Conservation (phyloP, 2,797 vertebrate species). For the Phataginus tricuspis region DNA sequence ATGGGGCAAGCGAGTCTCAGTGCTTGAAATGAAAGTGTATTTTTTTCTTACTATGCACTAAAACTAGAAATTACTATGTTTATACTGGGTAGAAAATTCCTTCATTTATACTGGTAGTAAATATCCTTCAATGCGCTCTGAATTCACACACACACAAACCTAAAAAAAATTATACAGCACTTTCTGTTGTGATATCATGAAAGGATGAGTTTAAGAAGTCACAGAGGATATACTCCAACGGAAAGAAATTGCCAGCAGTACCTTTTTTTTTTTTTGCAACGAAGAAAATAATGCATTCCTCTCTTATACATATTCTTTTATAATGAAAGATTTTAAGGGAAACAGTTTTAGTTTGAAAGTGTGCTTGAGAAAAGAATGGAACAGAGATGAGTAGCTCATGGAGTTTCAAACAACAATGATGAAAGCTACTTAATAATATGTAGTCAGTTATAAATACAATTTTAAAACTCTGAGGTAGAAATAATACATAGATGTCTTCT, state of each 20-base stretch:
- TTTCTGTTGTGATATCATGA: conserved; percentile 72
- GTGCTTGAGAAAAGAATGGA: background rate
- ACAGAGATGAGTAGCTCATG: background rate
- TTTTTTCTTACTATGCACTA: background rate
- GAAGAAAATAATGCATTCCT: conserved; percentile 67
- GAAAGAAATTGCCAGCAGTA: conserved; percentile 66
- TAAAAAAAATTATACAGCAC: conserved; percentile 29
- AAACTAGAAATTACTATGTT: conserved; percentile 29
- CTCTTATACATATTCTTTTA: conserved; percentile 69
- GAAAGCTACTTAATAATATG: background rate
- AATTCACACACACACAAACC: background rate
- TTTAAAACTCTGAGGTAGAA: conserved; percentile 8
- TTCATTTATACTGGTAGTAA: background rate
- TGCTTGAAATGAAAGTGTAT: background rate
- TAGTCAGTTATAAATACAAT: background rate
- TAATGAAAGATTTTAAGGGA: conserved; percentile 63
- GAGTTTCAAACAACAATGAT: background rate
- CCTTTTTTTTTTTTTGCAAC: conserved; percentile 3
- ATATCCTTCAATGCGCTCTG: conserved; percentile 56
- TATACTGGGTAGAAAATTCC: conserved; percentile 8
- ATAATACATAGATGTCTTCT: background rate
- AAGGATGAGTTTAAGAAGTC: conserved; percentile 70
- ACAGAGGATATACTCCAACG: conserved; percentile 56
- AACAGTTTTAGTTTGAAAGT: conserved; percentile 43
- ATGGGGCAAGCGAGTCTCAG: background rate